Percentiles rank a stretch among this genome's conserved stretches.
Evolutionary conservation across 2,888 invertebrate species (phyloP).

Genomic region (Allolobophora icterica): DNA sequence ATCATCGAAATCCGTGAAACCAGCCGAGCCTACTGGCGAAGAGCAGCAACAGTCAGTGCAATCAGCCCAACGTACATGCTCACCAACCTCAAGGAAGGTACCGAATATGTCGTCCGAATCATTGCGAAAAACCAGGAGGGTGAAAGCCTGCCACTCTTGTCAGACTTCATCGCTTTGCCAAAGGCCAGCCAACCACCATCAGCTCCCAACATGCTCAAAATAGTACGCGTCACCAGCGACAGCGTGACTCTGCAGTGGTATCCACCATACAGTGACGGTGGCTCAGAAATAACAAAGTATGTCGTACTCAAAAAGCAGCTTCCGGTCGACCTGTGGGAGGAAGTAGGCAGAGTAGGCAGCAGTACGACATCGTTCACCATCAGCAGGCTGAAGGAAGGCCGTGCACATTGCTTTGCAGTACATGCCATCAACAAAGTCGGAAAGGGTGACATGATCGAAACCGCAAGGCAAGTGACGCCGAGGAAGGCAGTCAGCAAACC

Average conservation of each 20-base stretch:
- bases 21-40: conserved; percentile 86
- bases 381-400: conserved; percentile 66
- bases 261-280: conserved; percentile 64
- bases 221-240: conserved; percentile 58
- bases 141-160: conserved; percentile 47
- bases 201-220: conserved; percentile 66
- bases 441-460: conserved; percentile 74
- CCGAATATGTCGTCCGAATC: conserved; percentile 63
- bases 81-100: conserved; percentile 51
- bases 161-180: conserved; percentile 41
- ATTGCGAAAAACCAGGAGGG: conserved; percentile 54
- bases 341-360: conserved; percentile 40
- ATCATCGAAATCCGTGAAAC: conserved; percentile 54
- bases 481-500: conserved; percentile 56
- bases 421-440: conserved; percentile 85
- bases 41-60: conserved; percentile 76
- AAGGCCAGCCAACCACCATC: conserved; percentile 54
- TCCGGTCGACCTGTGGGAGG: conserved; percentile 84
- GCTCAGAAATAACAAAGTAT: conserved; percentile 61
- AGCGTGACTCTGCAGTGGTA: conserved; percentile 63
- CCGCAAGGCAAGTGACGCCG: conserved; percentile 50
- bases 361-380: conserved; percentile 42
- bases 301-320: conserved; percentile 52
- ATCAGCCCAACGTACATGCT: conserved; percentile 44
- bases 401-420: conserved; percentile 84